Evolutionary conservation across 2,888 invertebrate species (phyloP), one percentile per base, ranked within the genome.

Genomic region (Rhogogaster chlorosoma): DNA sequence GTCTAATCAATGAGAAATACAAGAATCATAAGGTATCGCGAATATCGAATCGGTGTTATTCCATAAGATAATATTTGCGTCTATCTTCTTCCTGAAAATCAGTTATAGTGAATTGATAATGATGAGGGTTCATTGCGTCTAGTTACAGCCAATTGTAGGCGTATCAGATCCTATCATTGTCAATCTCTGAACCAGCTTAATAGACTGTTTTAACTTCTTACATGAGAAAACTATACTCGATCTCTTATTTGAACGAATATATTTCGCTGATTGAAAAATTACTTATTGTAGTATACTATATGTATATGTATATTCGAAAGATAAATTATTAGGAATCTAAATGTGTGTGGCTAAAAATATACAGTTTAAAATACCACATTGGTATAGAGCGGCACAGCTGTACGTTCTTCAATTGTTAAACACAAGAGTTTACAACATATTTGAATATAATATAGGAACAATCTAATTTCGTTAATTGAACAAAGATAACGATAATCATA

Each of bases 91-190:
- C 26, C 22, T 26, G 80, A 26, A 42, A 18, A n/a, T n/a, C n/a
- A 22, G 32, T n/a, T 38, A 42, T 42, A 22, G 80, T 10, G 80
- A 80, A 61, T 80, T 80, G 57, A 61, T 38, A 57, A 61, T 80
- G 38, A 80, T 61, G 80, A 80, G 61, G 36, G 80, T 80, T 80
- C 80, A 61, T 80, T 61, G 57, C 57, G 61, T 36, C 61, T 9
- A 57, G 57, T 80, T 80, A 80, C 57, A 38, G 61, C 80, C 80
- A 80, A 80, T 80, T 61, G 49, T 22, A 61, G 32, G 53, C 29
- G 29, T 45, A 22, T n/a, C 38, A 36, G 36, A 22, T 38, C n/a
- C 38, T 73, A 42, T 73, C n/a, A 3, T 22, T 73, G 42, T 42
- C 18, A 42, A 73, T 10, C n/a, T 73, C 26, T 53, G 53, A 53